Base-by-base conservation (phyloP, 2,113 vertebrate species). In the Hippocampus zosterae region DNA sequence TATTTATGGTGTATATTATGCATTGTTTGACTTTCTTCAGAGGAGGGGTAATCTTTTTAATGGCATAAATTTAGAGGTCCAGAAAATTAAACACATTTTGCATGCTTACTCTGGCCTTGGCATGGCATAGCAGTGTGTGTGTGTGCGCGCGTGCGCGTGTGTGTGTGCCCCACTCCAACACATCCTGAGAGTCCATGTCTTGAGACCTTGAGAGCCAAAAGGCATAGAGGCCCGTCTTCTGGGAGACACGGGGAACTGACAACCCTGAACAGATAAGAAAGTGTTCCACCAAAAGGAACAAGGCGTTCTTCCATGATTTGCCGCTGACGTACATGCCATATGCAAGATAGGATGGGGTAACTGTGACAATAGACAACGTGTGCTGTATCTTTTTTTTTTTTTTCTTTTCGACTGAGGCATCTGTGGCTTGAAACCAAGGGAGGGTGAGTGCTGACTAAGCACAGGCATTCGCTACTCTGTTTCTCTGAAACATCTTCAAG, bases 401-500 rank as follows among this genome's bases (percentile, higher is more conserved):
- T 42, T 69, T 70, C 81, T 18, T 42, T 69, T 70, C 81, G 88
- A 88, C 93, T 93, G 93, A 93, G 94, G 93, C 11, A 23, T 90
- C 77, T 73, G 53, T 91, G 87, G 87, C 90, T 89, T n/a, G 25
- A 71, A 71, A 73, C 75, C 59, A 74, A 88, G 71, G 72, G 85
- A 82, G 81, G 82, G 79, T 67, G 65, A 76, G 89, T 90, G 91
- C 89, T 89, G 90, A 90, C 81, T 74, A 85, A 82, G 87, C 85
- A 80, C 40, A 40, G 75, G 91, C 92, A 94, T 93, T 88, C 90
- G 92, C 86, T 91, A 94, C 92, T 91, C 81, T 92, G 90, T 94
- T 91, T 94, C 90, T 85, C 85, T 91, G 87, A 87, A 90, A 86
- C 83, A 90, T 91, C 91, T 90, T 95, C 95, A 96, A 96, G 95